Percentiles rank a stretch among this genome's conserved stretches.
These are phyloP conservation scores for Thinocorus orbignyianus DNA, from an alignment of 2,113 vertebrate species.

Conservation along the genomic window DNA sequence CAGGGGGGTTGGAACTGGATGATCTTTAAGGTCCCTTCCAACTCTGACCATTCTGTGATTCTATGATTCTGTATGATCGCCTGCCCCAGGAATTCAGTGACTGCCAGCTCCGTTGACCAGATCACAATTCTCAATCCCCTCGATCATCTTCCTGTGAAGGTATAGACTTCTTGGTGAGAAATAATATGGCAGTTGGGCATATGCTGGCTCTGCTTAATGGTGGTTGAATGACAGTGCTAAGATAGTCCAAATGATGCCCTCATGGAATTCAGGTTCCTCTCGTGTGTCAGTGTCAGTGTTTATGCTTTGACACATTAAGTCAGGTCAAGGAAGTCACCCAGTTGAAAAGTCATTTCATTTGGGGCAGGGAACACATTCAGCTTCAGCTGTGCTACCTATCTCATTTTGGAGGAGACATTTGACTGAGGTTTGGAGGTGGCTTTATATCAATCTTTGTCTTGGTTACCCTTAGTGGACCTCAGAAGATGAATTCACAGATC, in stretches of 20 bases:
- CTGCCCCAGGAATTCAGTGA: neutral
- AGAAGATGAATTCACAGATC: neutral
- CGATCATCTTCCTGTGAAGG: neutral
- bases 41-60: too few species aligned
- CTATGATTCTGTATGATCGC: too few species aligned
- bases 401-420: neutral
- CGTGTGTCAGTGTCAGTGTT: neutral
- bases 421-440: neutral
- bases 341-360: neutral
- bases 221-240: neutral
- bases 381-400: neutral
- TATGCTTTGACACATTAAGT: neutral
- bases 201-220: neutral
- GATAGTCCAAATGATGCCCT: neutral
- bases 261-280: neutral
- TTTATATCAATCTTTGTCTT: neutral
- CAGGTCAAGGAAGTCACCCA: neutral
- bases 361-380: neutral
- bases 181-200: accelerated
- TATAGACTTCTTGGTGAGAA: neutral
- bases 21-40: too few species aligned
- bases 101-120: neutral
- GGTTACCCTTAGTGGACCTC: neutral
- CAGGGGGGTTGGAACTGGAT: too few species aligned
- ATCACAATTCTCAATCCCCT: neutral